Percentiles rank a stretch among this genome's conserved stretches.
Evolutionary conservation across 2,113 vertebrate species (phyloP).

Genomic region (Engraulis encrasicolus): DNA sequence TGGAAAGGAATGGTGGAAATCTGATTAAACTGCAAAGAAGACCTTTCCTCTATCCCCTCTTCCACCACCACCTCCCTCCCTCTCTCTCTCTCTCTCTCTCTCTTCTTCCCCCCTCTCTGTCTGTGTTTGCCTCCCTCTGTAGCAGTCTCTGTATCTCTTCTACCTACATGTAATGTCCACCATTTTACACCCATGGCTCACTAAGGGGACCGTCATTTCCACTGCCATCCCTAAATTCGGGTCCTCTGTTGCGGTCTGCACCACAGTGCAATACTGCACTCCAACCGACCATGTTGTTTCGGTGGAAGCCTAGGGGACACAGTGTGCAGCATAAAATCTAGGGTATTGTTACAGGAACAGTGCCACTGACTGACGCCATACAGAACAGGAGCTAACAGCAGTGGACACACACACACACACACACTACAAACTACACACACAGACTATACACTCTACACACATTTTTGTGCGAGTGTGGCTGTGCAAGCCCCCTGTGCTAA

Average conservation of each 20-base stretch:
- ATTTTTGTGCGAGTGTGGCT: no score
- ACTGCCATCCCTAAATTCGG: neutral
- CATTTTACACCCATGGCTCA: neutral
- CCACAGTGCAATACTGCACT: no score
- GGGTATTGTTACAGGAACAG: neutral
- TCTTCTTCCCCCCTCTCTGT: neutral
- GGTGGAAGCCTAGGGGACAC: neutral
- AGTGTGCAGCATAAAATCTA: neutral
- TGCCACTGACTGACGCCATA: neutral
- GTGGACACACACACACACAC: no score
- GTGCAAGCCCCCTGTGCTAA: neutral
- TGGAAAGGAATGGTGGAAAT: constrained; percentile 4
- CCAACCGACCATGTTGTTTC: neutral
- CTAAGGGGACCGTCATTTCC: neutral
- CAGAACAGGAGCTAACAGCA: neutral
- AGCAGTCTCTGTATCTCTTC: no score
- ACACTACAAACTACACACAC: no score
- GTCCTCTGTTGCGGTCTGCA: no score
- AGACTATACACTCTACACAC: no score
- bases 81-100: neutral
- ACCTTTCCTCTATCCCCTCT: neutral
- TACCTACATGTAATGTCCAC: neutral
- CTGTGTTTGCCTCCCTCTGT: no score
- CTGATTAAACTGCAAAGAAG: constrained; percentile 1
- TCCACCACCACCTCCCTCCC: no score